phyloP scores from a whole-genome alignment of 1,140 invertebrate species.

The Bombus consobrinus region DNA sequence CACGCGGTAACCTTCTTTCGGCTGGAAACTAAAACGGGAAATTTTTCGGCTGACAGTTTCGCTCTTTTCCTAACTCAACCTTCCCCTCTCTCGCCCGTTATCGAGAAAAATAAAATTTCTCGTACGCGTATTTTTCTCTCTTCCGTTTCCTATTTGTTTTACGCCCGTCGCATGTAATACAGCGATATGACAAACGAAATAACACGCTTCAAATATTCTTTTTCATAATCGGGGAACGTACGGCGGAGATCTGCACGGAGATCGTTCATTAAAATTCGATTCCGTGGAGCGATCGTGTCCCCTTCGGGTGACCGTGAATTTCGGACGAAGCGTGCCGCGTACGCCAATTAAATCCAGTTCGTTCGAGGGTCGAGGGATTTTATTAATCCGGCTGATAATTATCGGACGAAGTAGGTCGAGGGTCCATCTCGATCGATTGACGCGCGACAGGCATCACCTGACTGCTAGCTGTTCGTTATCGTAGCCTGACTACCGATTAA shows the following conservation, averaged over 20 bases:
- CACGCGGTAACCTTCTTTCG: background rate
- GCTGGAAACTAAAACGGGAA: no score
- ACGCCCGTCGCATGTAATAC: no score
- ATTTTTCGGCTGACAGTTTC: no score
- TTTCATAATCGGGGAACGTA: no score
- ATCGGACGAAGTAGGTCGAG: constrained; percentile 62
- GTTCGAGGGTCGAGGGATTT: constrained; percentile 55
- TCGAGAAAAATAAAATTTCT: no score
- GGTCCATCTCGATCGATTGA: constrained; percentile 50
- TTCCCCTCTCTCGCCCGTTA: no score
- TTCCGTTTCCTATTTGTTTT: no score
- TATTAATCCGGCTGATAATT: constrained; percentile 64
- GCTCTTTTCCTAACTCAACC: no score
- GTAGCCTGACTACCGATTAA: constrained; percentile 55
- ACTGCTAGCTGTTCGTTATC: constrained; percentile 62
- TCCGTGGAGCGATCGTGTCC: background rate
- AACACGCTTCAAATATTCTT: no score
- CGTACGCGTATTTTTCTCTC: no score
- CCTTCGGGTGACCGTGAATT: constrained; percentile 18
- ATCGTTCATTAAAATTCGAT: background rate
- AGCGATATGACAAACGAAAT: no score
- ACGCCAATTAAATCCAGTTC: constrained; percentile 56
- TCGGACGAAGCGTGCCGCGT: background rate
- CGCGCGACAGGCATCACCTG: constrained; percentile 42
- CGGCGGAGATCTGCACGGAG: background rate